Percentiles rank a stretch among this genome's conserved stretches.
Evolutionary conservation across 2,797 vertebrate species (phyloP).

Genomic region (Tiaroga cobitis): DNA sequence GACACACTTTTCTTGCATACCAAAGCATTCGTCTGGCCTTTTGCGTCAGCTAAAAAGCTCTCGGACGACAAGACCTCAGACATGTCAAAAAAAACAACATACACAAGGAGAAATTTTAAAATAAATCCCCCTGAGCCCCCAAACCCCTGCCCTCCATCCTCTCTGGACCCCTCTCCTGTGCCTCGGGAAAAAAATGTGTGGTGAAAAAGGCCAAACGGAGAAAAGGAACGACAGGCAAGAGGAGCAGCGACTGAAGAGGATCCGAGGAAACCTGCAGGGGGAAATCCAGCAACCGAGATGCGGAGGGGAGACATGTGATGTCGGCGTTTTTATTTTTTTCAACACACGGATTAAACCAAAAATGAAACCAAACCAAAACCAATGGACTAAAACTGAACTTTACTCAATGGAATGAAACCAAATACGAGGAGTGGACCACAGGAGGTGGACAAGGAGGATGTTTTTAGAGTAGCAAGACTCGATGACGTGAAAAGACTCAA

Average conservation of each 20-base stretch:
- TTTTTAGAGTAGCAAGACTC: conserved; percentile 58
- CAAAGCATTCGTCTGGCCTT: conserved; percentile 77
- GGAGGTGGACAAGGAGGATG: conserved; percentile 62
- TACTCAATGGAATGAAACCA: conserved; percentile 70
- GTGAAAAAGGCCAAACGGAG: conserved; percentile 67
- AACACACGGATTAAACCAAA: conserved; percentile 64
- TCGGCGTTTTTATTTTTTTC: conserved; percentile 54
- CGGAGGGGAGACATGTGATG: conserved; percentile 66
- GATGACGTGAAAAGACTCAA: conserved; percentile 55
- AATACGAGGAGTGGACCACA: conserved; percentile 73
- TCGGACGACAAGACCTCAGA: conserved; percentile 77
- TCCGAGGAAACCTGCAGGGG: conserved; percentile 57
- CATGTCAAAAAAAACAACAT: conserved; percentile 64
- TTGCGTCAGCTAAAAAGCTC: conserved; percentile 68
- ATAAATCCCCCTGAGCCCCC: conserved; percentile 56
- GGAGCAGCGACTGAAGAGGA: conserved; percentile 44
- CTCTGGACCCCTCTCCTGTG: conserved; percentile 67
- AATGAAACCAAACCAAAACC: conserved; percentile 73
- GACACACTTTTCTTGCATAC: conserved; percentile 78
- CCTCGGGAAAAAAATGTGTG: conserved; percentile 66
- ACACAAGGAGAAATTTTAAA: conserved; percentile 62
- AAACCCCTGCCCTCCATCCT: conserved; percentile 67
- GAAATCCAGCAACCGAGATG: conserved; percentile 42
- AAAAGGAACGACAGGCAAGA: conserved; percentile 44
- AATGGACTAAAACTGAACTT: conserved; percentile 71